Conservation (phyloP, 2,113 vertebrate species). For the Elgaria multicarinata region DNA sequence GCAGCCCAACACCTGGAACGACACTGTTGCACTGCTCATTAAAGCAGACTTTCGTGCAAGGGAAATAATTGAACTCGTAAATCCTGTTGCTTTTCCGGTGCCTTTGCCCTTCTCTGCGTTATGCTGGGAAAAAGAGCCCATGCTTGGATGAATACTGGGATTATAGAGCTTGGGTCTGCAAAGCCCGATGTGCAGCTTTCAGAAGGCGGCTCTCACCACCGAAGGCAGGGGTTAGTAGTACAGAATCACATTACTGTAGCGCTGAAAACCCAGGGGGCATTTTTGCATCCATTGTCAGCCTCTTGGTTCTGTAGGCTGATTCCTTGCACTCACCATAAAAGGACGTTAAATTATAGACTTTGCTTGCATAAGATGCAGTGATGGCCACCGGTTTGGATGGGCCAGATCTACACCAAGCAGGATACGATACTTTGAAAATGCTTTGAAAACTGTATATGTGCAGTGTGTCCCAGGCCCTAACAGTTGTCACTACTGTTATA, state of each 20-base stretch:
- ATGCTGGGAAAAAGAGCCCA: no score
- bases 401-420: no score
- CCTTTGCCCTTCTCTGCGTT: neutral
- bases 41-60: neutral
- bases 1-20: neutral
- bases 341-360: no score
- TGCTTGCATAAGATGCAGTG: no score
- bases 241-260: neutral
- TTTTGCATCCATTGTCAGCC: neutral
- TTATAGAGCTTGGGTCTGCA: neutral
- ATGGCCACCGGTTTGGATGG: no score
- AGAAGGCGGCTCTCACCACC: neutral
- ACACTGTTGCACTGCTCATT: neutral
- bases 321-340: no score
- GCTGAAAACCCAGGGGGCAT: neutral
- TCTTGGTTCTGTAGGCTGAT: neutral
- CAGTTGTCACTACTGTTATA: no score
- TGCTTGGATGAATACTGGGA: neutral
- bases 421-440: no score
- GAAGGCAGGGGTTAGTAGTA: neutral
- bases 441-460: no score
- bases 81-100: neutral
- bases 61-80: conserved; percentile 10
- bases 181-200: neutral
- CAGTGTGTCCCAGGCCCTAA: no score